Conservation (phyloP, 64 coral and sea anemone genomes). For the Stichodactyla helianthus region DNA sequence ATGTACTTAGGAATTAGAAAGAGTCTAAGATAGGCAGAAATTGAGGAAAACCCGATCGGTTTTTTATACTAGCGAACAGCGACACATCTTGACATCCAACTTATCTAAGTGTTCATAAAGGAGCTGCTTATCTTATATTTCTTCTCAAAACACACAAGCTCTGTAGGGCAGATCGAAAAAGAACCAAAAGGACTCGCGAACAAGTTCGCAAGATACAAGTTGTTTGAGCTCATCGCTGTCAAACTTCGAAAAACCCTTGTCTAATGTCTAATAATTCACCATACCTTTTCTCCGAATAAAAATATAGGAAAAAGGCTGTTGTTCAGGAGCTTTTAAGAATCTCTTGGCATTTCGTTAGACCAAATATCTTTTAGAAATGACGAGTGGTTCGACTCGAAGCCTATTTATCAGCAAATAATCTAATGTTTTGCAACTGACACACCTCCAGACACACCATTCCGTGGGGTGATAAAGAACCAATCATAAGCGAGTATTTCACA, state of each 20-base stretch:
- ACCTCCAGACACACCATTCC: constrained; percentile 13
- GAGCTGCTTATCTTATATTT: too few species aligned
- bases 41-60: too few species aligned
- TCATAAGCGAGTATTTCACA: neutral
- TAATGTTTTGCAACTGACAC: neutral
- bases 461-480: neutral
- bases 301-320: neutral
- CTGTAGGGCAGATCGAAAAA: too few species aligned
- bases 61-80: too few species aligned
- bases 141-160: too few species aligned
- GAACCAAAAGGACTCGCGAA: too few species aligned
- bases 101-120: too few species aligned
- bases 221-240: neutral
- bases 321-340: neutral
- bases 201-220: neutral
- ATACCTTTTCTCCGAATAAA: neutral
- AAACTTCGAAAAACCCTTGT: neutral
- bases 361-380: neutral
- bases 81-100: too few species aligned
- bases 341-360: neutral
- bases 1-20: too few species aligned
- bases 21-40: too few species aligned
- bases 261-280: neutral
- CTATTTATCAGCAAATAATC: neutral
- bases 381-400: neutral